Evolutionary conservation across 2,113 vertebrate genomes (phyloP).

Genomic region (Cepphus grylle): DNA sequence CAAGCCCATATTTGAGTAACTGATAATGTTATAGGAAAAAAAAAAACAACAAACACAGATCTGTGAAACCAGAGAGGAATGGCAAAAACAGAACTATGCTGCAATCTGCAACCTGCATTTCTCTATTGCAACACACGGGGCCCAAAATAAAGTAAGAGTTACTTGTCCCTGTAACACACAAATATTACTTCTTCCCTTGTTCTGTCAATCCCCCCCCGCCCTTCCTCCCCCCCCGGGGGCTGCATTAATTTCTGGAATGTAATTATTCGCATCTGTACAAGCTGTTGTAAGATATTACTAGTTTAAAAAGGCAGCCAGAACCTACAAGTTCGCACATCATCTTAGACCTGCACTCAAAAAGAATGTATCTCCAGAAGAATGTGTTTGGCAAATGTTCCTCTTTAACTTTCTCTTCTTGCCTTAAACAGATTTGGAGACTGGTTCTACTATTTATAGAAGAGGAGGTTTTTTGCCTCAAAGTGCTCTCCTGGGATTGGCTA

Average conservation of each 20-base stretch:
- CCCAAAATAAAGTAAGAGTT: not conserved
- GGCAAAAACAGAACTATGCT: not conserved
- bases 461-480: not conserved
- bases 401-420: not conserved
- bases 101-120: not conserved
- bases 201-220: not conserved
- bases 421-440: not conserved
- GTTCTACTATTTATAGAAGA: not conserved
- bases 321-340: not conserved
- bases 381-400: not conserved
- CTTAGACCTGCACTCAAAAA: not conserved
- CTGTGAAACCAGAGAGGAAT: not conserved
- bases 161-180: not conserved
- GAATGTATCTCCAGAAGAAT: not conserved
- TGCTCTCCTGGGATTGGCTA: not conserved
- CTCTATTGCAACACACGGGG: not conserved
- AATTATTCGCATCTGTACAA: not conserved
- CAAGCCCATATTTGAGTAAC: not conserved
- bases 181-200: not conserved
- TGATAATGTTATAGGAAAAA: not conserved
- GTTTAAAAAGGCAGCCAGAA: not conserved
- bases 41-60: not conserved
- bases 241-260: not conserved
- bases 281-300: not conserved
- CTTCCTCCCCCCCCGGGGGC: not conserved